phyloP scores from a whole-genome alignment of 2,113 vertebrate species.

The Oostethus manadensis region DNA sequence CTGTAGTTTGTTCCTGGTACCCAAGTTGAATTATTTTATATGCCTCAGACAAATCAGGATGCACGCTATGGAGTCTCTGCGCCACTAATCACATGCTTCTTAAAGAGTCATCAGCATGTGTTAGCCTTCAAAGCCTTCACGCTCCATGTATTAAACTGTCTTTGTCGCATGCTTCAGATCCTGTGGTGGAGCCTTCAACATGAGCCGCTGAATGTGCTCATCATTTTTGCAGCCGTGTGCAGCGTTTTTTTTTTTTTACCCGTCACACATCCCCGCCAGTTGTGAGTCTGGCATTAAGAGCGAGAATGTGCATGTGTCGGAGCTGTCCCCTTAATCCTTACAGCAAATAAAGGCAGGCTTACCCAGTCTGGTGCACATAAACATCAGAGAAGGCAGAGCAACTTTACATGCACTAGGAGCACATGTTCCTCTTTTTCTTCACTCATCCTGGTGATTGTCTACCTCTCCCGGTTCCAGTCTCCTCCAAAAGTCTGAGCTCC shows the following conservation, averaged over 20 bases:
- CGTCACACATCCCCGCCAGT: slow-evolving; percentile 14
- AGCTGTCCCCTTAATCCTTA: slow-evolving; percentile 63
- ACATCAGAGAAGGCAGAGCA: slow-evolving; percentile 36
- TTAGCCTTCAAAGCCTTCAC: slow-evolving; percentile 22
- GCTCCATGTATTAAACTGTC: slow-evolving; percentile 24
- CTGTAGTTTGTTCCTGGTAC: no score
- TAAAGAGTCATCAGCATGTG: slow-evolving; percentile 28
- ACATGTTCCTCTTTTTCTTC: slow-evolving; percentile 17
- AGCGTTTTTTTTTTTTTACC: not conserved
- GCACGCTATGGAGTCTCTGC: slow-evolving; percentile 12
- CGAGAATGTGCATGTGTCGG: slow-evolving; percentile 59
- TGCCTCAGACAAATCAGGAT: slow-evolving; percentile 8
- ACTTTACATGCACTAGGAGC: slow-evolving; percentile 38
- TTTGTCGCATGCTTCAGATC: slow-evolving; percentile 30
- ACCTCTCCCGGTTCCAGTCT: slow-evolving; percentile 17
- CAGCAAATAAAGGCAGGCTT: slow-evolving; percentile 64
- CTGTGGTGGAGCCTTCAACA: slow-evolving; percentile 32
- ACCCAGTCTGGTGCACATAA: slow-evolving; percentile 54
- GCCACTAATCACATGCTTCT: slow-evolving; percentile 20
- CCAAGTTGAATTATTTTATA: not conserved
- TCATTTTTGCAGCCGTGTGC: slow-evolving; percentile 41
- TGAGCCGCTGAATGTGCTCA: slow-evolving; percentile 43
- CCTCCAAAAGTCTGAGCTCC: not conserved
- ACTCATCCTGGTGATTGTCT: slow-evolving; percentile 35
- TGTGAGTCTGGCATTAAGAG: slow-evolving; percentile 57